A percentile compares a stretch with the other conserved stretches of the same genome.
Evolutionary conservation across 2,888 invertebrate species (phyloP).

Genomic region (Scrobipalpa costella): DNA sequence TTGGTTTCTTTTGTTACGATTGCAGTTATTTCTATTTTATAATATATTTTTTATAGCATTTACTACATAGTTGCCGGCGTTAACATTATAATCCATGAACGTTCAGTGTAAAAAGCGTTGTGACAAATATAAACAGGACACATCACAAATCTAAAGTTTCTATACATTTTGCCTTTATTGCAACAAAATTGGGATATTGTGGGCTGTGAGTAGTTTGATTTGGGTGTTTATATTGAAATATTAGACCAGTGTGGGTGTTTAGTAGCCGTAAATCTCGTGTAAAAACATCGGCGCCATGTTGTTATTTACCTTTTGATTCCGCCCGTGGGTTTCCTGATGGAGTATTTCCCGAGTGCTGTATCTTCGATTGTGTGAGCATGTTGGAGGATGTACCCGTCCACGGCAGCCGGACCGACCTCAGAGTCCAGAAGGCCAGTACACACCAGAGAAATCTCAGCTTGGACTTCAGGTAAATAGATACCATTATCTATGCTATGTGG

Average conservation of each 20-base stretch:
- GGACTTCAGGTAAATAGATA: slow-evolving; percentile 87
- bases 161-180: slow-evolving; percentile 34
- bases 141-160: slow-evolving; percentile 29
- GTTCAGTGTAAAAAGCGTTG: slow-evolving; percentile 13
- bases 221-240: slow-evolving; percentile 28
- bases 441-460: slow-evolving; percentile 95
- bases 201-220: slow-evolving; percentile 41
- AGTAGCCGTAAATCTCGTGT: slow-evolving; percentile 21
- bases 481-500: slow-evolving; percentile 5
- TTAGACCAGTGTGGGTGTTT: slow-evolving; percentile 34
- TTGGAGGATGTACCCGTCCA: slow-evolving; percentile 80
- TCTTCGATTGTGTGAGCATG: slow-evolving; percentile 70
- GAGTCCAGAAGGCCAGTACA: slow-evolving; percentile 63
- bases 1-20: slow-evolving; percentile 53
- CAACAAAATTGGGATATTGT: slow-evolving; percentile 36
- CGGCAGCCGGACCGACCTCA: slow-evolving; percentile 70
- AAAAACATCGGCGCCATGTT: slow-evolving; percentile 64
- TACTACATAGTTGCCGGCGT: slow-evolving; percentile 10
- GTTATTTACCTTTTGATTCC: slow-evolving; percentile 74
- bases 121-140: slow-evolving; percentile 35
- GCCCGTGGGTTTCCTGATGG: slow-evolving; percentile 53
- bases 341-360: slow-evolving; percentile 65
- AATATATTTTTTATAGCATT: slow-evolving; percentile 28
- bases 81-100: slow-evolving; percentile 27
- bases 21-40: slow-evolving; percentile 31